Percentiles rank a stretch among this genome's conserved stretches.
These are phyloP conservation scores for Lagopus muta DNA, from an alignment of 2,113 vertebrate genomes.

Conservation along the genomic window DNA sequence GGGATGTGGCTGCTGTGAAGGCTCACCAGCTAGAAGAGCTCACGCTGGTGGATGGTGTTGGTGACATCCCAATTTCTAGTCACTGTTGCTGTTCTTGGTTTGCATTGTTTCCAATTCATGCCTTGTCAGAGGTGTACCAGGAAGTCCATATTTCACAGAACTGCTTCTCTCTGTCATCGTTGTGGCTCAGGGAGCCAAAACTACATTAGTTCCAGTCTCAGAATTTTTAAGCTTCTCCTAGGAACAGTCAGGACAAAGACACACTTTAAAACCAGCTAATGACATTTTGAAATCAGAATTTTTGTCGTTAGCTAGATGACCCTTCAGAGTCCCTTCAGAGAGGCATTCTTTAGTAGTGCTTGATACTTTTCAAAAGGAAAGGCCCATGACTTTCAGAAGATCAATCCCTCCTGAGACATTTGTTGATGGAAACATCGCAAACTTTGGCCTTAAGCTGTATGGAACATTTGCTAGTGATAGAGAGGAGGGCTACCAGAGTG, in stretches of 20 bases:
- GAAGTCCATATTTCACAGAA: not conserved
- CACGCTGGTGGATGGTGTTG: rapidly evolving
- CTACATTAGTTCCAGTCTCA: not conserved
- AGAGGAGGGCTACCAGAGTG: not conserved
- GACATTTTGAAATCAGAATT: not conserved
- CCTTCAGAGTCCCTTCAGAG: not conserved
- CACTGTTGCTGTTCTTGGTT: not conserved
- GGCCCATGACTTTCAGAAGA: not conserved
- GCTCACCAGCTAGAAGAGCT: not conserved
- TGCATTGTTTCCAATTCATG: not conserved
- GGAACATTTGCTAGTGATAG: not conserved
- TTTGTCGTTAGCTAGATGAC: not conserved
- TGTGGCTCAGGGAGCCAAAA: not conserved
- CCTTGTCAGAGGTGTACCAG: not conserved
- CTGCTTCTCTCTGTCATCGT: not conserved
- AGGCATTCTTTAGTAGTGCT: not conserved
- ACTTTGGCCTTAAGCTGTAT: not conserved
- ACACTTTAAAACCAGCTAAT: not conserved
- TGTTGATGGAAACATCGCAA: not conserved
- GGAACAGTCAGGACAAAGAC: not conserved
- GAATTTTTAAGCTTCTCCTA: not conserved
- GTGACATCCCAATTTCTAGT: not conserved
- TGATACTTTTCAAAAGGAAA: not conserved
- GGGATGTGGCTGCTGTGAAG: not conserved
- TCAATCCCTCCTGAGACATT: not conserved